These are phyloP conservation scores for Oreocharis arfaki DNA, from an alignment of 2,113 vertebrate species.

Conservation along the genomic window DNA sequence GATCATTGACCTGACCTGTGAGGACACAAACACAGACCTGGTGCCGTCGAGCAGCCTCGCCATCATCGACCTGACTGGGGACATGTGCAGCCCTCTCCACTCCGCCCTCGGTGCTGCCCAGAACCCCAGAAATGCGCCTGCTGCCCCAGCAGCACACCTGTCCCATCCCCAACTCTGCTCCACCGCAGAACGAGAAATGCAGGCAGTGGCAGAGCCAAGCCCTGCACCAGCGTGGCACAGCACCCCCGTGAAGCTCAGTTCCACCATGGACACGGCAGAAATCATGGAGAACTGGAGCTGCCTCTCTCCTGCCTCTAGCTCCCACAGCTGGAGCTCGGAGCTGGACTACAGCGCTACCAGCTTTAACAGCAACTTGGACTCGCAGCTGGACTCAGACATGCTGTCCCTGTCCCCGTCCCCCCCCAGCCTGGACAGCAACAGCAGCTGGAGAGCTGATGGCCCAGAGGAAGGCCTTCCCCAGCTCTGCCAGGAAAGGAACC, in stretches of 20 bases:
- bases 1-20: constrained; percentile 75
- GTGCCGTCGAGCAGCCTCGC: neutral
- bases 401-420: neutral
- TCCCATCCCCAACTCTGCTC: neutral
- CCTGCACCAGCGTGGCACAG: neutral
- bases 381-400: constrained; percentile 7
- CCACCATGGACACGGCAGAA: neutral
- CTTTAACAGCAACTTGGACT: constrained; percentile 57
- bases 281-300: neutral
- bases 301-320: neutral
- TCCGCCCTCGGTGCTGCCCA: neutral
- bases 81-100: neutral
- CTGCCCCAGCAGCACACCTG: neutral
- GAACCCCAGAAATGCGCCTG: neutral
- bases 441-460: neutral
- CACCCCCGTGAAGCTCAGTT: neutral
- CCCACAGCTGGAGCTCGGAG: neutral
- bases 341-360: constrained; percentile 26
- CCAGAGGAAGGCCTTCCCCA: neutral
- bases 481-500: neutral
- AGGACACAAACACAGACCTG: neutral
- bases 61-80: constrained; percentile 71
- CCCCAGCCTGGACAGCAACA: constrained; percentile 9
- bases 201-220: neutral
- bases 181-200: neutral